Percentiles rank a stretch among this genome's conserved stretches.
These are phyloP conservation scores for Lathamus discolor DNA, from an alignment of 2,113 vertebrate species.

Conservation along the genomic window DNA sequence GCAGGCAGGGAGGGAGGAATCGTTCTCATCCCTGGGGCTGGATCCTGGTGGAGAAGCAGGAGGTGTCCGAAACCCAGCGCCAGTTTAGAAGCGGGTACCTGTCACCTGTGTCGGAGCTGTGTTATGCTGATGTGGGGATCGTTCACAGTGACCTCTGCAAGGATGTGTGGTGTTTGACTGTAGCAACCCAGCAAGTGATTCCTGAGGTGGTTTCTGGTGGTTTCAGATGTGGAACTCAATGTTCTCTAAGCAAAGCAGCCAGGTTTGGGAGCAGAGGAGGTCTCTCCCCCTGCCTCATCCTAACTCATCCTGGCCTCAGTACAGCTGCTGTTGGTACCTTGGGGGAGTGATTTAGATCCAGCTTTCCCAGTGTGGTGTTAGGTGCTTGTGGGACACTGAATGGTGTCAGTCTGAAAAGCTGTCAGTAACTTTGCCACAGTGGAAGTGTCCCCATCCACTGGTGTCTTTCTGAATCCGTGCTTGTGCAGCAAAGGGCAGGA, in stretches of 20 bases:
- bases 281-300: neutral
- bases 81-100: neutral
- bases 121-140: neutral
- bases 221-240: neutral
- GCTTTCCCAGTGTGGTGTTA: neutral
- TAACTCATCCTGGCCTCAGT: fast-evolving
- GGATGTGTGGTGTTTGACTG: fast-evolving
- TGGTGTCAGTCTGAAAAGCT: neutral
- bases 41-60: neutral
- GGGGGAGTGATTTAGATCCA: neutral
- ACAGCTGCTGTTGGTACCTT: neutral
- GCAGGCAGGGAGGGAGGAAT: neutral
- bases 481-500: neutral
- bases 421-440: fast-evolving
- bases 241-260: neutral
- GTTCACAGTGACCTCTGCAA: neutral
- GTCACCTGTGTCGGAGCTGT: neutral
- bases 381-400: neutral
- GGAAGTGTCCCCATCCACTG: neutral
- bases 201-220: neutral
- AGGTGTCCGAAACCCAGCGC: neutral
- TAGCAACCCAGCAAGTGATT: neutral
- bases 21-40: neutral
- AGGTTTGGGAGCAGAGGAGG: neutral
- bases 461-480: neutral